Conservation (phyloP, 2,113 vertebrate genomes). For the Eurypyga helias region DNA sequence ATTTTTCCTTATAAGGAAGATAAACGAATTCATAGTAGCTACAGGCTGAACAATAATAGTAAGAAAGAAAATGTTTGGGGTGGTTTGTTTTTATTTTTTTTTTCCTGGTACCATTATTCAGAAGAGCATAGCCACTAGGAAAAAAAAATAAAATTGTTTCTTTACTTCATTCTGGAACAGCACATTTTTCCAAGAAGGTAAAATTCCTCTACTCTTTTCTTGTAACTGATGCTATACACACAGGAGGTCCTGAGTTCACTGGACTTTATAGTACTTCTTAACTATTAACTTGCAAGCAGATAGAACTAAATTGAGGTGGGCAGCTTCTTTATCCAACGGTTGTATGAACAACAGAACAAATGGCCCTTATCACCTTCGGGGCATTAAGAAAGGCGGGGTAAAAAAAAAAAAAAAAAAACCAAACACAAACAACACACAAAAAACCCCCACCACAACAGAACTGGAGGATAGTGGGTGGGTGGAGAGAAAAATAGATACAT, state of each 20-base stretch:
- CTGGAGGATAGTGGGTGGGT: fast-evolving
- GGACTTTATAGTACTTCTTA: neutral
- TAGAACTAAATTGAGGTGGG: neutral
- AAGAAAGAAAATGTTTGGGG: neutral
- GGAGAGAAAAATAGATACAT: neutral
- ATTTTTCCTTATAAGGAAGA: slow-evolving; percentile 15
- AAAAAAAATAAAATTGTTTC: neutral
- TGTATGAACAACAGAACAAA: neutral
- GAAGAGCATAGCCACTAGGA: neutral
- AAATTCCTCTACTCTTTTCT: neutral
- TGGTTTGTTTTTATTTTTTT: no score
- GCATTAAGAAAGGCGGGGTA: neutral
- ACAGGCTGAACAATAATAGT: neutral
- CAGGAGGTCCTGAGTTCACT: neutral
- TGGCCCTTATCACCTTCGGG: neutral
- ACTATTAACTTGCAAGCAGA: neutral
- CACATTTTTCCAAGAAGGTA: neutral
- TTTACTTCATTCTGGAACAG: neutral
- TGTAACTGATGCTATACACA: neutral
- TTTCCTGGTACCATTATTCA: neutral
- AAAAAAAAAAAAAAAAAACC: neutral
- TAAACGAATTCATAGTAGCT: neutral
- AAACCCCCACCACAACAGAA: no score
- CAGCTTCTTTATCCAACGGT: neutral
- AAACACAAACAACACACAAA: no score